These are phyloP conservation scores for Argyrosomus japonicus DNA, from an alignment of 2,113 vertebrate species.

Conservation along the genomic window DNA sequence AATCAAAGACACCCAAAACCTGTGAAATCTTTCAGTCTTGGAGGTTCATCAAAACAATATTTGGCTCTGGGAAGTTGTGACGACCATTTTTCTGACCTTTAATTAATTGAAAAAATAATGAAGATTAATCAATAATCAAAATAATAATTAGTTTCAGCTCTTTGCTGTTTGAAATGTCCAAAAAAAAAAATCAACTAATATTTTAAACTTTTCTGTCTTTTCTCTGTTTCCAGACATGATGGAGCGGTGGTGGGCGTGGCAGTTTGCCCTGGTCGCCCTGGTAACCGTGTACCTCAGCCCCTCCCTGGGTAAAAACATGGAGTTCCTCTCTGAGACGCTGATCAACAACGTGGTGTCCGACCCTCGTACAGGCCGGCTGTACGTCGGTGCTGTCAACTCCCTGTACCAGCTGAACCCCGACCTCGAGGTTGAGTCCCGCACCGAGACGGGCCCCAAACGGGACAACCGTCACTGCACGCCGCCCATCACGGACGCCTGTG, in stretches of 20 bases:
- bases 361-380: slow-evolving; percentile 86
- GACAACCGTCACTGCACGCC: slow-evolving; percentile 93
- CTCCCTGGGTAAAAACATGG: slow-evolving; percentile 38
- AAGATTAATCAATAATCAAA: neutral
- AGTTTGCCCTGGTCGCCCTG: slow-evolving; percentile 45
- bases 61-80: no score
- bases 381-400: slow-evolving; percentile 91
- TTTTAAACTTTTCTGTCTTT: neutral
- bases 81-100: no score
- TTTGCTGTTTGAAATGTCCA: neutral
- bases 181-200: no score
- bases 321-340: slow-evolving; percentile 79
- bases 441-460: slow-evolving; percentile 83
- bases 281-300: slow-evolving; percentile 24
- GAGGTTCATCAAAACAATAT: no score
- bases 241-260: slow-evolving; percentile 73
- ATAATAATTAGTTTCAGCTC: no score
- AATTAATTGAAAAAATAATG: neutral
- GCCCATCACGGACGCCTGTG: slow-evolving; percentile 88
- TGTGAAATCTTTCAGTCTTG: no score
- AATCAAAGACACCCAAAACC: no score
- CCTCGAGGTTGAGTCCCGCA: slow-evolving; percentile 73
- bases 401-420: slow-evolving; percentile 88
- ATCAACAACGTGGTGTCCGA: slow-evolving; percentile 92
- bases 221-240: slow-evolving; percentile 71